Conservation (phyloP, 2,797 vertebrate species). For the Eptatretus atami region DNA sequence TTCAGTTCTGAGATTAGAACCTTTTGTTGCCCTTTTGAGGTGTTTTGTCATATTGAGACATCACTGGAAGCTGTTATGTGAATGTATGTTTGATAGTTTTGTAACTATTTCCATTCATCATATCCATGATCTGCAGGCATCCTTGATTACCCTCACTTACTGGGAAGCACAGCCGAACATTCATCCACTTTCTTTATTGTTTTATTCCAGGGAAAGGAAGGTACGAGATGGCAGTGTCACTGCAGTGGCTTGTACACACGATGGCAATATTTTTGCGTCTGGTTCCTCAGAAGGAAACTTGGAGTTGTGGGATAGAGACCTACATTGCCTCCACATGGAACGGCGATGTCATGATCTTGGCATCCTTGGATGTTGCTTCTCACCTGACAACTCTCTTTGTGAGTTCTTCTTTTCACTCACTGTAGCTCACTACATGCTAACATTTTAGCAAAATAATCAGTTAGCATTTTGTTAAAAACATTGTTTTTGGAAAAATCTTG, state of each 20-base stretch:
- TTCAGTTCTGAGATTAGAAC: too few species aligned
- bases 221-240: slow-evolving; percentile 42
- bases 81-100: too few species aligned
- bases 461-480: too few species aligned
- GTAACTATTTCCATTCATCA: too few species aligned
- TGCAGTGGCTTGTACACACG: slow-evolving; percentile 56
- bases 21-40: too few species aligned
- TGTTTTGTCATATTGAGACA: too few species aligned
- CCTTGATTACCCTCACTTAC: too few species aligned
- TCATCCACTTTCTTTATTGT: neutral
- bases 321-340: slow-evolving; percentile 37
- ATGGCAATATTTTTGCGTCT: slow-evolving; percentile 36
- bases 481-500: too few species aligned
- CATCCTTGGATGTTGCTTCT: slow-evolving; percentile 49
- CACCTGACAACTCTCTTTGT: slow-evolving; percentile 28
- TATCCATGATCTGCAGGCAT: too few species aligned
- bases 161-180: neutral
- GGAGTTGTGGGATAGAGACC: slow-evolving; percentile 41
- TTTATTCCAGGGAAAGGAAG: slow-evolving; percentile 23
- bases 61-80: too few species aligned
- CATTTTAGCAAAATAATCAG: too few species aligned
- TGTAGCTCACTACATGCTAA: too few species aligned
- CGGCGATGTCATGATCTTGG: slow-evolving; percentile 69
- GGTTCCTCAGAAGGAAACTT: slow-evolving; percentile 70
- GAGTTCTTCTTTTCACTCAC: slow-evolving; percentile 11